Base-by-base conservation (phyloP, 2,113 vertebrate genomes). In the Pangasianodon hypophthalmus region DNA sequence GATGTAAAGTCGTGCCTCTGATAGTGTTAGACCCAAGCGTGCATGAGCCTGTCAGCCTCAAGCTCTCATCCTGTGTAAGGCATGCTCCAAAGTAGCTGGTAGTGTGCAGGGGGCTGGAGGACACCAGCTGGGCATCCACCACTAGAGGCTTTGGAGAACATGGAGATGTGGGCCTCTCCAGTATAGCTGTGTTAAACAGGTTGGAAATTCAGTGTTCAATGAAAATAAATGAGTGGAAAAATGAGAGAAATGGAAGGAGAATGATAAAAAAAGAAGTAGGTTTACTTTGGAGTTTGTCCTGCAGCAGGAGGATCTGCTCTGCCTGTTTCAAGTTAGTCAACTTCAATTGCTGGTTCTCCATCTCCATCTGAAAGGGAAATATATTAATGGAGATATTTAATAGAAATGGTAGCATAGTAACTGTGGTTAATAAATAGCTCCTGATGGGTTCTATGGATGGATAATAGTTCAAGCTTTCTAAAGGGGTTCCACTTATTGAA, bases 291-390 rank as follows among this genome's bases (percentile, higher is more conserved):
- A 98, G 91, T 64, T 97, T 96, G 91, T 96, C 96, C 91, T 96
- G 97, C 92, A 99, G 96, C 77, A 95, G 73, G 92, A 95, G 93
- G 82, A 98, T 97, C 94, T 98, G 97, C 64, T 97, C 97, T 0
- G 91, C 94, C 93, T 98, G 96, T 84, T 93, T 97, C 92, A 95
- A 91, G 92, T 99, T 99, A 69, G 93, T 95, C 91, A 91, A 93
- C 95, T 97, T 98, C 93, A 99, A 92, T 88, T 96, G 96, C 92
- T 97, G 97, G 95, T 98, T 99, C 94, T 98, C 98, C 54, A 96
- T 93, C 93, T 99, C 98, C 94, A 99, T 97, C 98, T 99, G 91
- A 69, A 93, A 86, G 8, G 85, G 21, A 69, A 48, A 32, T 3
- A 89, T 7, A 91, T 8, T 58, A 81, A 44, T 24, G 56, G 16